Evolutionary conservation across 1,140 invertebrate genomes (phyloP).

Genomic region (Campoletis sonorensis): DNA sequence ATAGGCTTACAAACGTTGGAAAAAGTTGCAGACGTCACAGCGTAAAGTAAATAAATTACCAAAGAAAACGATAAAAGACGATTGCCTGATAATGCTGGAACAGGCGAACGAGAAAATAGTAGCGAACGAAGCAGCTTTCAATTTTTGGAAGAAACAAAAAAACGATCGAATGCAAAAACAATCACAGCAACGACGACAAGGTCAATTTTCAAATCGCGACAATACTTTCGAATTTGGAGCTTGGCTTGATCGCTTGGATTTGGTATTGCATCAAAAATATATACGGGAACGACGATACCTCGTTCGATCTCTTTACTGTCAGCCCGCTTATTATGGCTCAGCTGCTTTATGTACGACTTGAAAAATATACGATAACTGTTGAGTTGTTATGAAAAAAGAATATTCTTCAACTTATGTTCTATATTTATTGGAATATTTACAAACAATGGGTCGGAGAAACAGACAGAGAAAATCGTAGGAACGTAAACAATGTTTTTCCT

Average conservation of each 20-base stretch:
- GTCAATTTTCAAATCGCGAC: not conserved
- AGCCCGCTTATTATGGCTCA: slow-evolving; percentile 56
- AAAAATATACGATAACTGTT: not conserved
- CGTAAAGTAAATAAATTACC: slow-evolving; percentile 5
- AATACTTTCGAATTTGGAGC: slow-evolving; percentile 47
- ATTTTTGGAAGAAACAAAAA: slow-evolving; percentile 36
- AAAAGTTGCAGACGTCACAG: slow-evolving; percentile 15
- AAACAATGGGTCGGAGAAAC: not conserved
- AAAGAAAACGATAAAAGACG: slow-evolving; percentile 28
- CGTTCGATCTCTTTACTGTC: slow-evolving; percentile 58
- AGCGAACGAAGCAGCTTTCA: slow-evolving; percentile 37
- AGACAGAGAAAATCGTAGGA: not conserved
- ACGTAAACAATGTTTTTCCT: no score
- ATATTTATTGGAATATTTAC: slow-evolving; percentile 4
- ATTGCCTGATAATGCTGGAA: slow-evolving; percentile 17
- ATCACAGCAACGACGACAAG: slow-evolving; percentile 3
- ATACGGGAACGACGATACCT: slow-evolving; percentile 54
- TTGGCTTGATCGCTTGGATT: slow-evolving; percentile 58
- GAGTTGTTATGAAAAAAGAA: not conserved
- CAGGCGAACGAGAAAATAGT: slow-evolving; percentile 32
- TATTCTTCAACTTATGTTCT: not conserved
- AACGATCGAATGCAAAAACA: slow-evolving; percentile 21
- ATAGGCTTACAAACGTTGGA: slow-evolving; percentile 44
- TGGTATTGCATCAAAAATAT: slow-evolving; percentile 57
- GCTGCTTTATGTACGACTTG: slow-evolving; percentile 10